Evolutionary conservation across 2,113 vertebrate genomes (phyloP).

Genomic region (Monopterus albus): DNA sequence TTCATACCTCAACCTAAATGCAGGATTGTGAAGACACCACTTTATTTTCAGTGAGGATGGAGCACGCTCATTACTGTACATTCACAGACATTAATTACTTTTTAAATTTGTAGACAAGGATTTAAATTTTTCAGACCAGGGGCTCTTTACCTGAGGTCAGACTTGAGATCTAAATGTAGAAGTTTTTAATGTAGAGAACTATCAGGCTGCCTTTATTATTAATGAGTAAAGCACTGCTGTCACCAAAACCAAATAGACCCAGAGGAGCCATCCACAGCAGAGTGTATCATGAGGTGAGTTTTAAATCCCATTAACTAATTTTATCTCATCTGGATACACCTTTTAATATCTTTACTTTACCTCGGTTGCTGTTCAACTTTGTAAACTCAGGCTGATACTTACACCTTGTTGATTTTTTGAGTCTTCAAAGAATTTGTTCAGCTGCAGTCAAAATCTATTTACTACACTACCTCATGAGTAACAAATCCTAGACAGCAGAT

Average conservation of each 20-base stretch:
- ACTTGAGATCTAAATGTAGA: constrained; percentile 67
- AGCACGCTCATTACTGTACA: constrained; percentile 50
- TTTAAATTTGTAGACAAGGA: constrained; percentile 77
- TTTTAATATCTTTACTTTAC: not conserved
- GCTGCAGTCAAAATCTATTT: not conserved
- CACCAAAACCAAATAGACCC: constrained; percentile 65
- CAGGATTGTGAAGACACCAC: constrained; percentile 52
- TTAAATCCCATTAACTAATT: not conserved
- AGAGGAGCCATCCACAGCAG: constrained; percentile 40
- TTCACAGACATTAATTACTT: constrained; percentile 80
- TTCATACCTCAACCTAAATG: constrained; percentile 51
- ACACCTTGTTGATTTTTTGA: not conserved
- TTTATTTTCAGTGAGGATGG: constrained; percentile 51
- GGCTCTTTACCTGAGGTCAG: constrained; percentile 71
- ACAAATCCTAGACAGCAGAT: no score
- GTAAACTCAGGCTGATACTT: no score
- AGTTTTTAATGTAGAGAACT: constrained; percentile 71
- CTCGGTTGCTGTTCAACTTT: not conserved
- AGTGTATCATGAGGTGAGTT: constrained; percentile 9
- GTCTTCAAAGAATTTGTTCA: not conserved
- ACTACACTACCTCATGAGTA: no score
- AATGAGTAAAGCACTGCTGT: constrained; percentile 58
- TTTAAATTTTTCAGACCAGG: constrained; percentile 70
- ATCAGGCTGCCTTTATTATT: constrained; percentile 64
- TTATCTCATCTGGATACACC: not conserved